Percentiles rank a stretch among this genome's conserved stretches.
Conservation (phyloP, 2,113 vertebrate genomes). For the Neodontobutis hainanensis region DNA sequence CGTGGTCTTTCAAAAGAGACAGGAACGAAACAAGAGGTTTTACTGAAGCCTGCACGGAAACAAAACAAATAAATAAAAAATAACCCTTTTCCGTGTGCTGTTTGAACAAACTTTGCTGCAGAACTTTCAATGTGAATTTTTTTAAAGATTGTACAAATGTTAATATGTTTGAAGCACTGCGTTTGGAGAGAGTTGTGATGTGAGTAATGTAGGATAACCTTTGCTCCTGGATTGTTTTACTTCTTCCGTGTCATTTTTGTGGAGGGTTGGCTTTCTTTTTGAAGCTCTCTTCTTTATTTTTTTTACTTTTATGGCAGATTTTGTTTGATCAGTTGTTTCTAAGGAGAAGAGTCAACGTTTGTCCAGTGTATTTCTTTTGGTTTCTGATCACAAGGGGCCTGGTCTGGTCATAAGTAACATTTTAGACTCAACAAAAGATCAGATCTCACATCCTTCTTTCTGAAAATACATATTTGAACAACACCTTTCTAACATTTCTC, state of each 20-base stretch:
- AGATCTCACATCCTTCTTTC: neutral
- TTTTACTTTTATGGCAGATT: neutral
- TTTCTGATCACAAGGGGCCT: constrained; percentile 3
- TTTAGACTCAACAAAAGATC: neutral
- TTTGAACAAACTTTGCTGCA: constrained; percentile 11
- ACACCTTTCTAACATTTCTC: no score
- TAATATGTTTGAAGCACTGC: constrained; percentile 68
- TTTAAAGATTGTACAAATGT: constrained; percentile 73
- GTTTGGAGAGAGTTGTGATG: neutral
- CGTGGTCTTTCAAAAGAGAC: constrained; percentile 97
- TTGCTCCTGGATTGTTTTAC: neutral
- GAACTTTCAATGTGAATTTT: constrained; percentile 73
- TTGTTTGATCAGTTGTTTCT: neutral
- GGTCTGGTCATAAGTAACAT: neutral
- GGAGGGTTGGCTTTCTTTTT: neutral
- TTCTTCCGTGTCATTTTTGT: neutral
- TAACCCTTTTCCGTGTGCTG: constrained; percentile 38
- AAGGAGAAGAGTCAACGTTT: neutral
- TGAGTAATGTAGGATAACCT: neutral
- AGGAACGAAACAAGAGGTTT: constrained; percentile 97
- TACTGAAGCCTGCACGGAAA: constrained; percentile 76
- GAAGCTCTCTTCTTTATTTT: neutral
- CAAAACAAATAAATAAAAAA: constrained; percentile 21
- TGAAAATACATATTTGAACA: no score
- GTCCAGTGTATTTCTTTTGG: no score